phyloP scores from a whole-genome alignment of 2,888 invertebrate species.

The Trileptium ribeirensis region DNA sequence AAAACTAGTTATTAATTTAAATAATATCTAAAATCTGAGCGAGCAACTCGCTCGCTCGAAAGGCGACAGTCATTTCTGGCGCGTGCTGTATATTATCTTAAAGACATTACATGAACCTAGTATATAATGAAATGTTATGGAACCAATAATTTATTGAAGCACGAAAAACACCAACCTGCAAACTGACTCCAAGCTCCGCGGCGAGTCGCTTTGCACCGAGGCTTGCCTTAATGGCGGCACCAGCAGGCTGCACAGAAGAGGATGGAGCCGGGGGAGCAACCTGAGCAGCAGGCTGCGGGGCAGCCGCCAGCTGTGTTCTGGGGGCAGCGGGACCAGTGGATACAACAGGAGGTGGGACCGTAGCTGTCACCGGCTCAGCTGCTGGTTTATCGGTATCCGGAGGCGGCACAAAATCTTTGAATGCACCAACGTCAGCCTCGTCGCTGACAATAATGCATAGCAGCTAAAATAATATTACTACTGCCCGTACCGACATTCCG shows the following conservation, averaged over 20 bases:
- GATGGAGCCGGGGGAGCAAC: slow-evolving; percentile 25
- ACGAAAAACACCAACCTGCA: slow-evolving; percentile 55
- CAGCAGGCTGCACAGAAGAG: slow-evolving; percentile 31
- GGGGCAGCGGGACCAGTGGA: not conserved
- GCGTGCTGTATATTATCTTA: no score
- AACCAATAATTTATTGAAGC: no score
- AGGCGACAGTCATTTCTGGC: no score
- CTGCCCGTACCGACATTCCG: no score
- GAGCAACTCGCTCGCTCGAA: no score
- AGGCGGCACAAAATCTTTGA: slow-evolving; percentile 64
- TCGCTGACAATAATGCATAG: slow-evolving; percentile 90
- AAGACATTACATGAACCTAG: no score
- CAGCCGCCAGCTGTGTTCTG: no score
- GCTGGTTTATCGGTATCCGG: not conserved
- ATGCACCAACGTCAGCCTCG: slow-evolving; percentile 74
- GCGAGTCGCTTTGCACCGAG: slow-evolving; percentile 86
- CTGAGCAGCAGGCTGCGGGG: slow-evolving; percentile 11
- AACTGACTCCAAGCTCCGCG: slow-evolving; percentile 64
- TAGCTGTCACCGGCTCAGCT: not conserved
- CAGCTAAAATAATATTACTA: slow-evolving; percentile 58
- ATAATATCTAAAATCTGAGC: not conserved
- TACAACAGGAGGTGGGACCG: not conserved
- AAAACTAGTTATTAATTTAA: no score
- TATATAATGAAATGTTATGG: no score
- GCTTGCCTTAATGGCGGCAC: slow-evolving; percentile 47